These are phyloP conservation scores for Podocnemis expansa DNA, from an alignment of 2,113 vertebrate species.

Conservation along the genomic window DNA sequence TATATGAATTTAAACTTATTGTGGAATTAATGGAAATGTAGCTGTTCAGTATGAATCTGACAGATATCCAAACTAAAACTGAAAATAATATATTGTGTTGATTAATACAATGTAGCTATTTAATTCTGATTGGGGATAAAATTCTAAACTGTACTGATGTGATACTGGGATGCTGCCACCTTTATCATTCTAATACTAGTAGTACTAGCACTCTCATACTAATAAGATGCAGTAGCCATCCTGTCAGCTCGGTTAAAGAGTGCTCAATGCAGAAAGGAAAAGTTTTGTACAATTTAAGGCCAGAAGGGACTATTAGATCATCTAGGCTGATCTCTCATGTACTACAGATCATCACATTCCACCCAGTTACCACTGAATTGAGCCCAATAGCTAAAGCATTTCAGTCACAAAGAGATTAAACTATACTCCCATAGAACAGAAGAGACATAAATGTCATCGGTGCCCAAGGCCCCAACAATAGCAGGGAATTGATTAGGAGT, in stretches of 20 bases:
- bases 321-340: not conserved
- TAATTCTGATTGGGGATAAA: not conserved
- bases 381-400: not conserved
- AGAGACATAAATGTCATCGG: not conserved
- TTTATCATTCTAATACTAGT: not conserved
- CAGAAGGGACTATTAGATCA: not conserved
- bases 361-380: not conserved
- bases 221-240: not conserved
- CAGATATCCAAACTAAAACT: not conserved
- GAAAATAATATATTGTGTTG: not conserved
- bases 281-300: not conserved
- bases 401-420: not conserved
- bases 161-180: not conserved
- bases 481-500: not conserved
- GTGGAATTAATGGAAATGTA: not conserved
- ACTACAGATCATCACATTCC: not conserved
- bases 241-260: not conserved
- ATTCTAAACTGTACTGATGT: not conserved
- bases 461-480: not conserved
- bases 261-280: not conserved
- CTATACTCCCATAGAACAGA: not conserved
- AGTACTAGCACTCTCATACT: not conserved
- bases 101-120: not conserved
- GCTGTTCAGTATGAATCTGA: accelerated
- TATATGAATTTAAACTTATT: not conserved